These are phyloP conservation scores for Sebastes iracundus DNA, from an alignment of 2,797 vertebrate species.

Conservation along the genomic window DNA sequence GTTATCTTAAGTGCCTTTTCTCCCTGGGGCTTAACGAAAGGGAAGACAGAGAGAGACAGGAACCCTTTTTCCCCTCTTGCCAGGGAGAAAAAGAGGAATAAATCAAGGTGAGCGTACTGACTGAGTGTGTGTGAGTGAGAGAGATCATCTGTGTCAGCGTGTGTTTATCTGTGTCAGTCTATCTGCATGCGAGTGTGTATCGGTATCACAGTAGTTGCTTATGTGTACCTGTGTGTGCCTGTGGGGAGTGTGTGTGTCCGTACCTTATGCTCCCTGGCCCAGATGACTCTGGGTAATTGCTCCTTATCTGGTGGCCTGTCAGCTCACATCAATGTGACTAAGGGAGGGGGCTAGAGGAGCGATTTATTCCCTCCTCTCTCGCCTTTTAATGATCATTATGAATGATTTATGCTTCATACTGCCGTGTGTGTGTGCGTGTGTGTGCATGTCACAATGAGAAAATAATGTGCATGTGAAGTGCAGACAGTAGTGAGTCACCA, in stretches of 20 bases:
- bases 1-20: conserved; percentile 76
- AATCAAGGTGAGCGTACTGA: conserved; percentile 59
- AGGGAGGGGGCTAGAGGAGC: conserved; percentile 34
- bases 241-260: background rate
- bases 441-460: conserved; percentile 17
- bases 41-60: conserved; percentile 49
- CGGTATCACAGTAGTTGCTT: background rate
- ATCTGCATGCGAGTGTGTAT: conserved; percentile 7
- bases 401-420: conserved; percentile 70
- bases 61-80: conserved; percentile 38
- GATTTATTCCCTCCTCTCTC: conserved; percentile 56
- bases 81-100: conserved; percentile 41
- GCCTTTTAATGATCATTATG: conserved; percentile 73
- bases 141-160: conserved; percentile 30
- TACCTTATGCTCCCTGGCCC: conserved; percentile 55
- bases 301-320: conserved; percentile 75
- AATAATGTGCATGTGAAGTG: background rate
- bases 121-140: conserved; percentile 5
- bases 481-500: conserved; percentile 9
- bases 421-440: conserved; percentile 31
- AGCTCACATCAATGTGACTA: conserved; percentile 68
- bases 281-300: conserved; percentile 71
- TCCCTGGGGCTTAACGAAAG: conserved; percentile 60
- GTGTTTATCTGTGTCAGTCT: conserved; percentile 29
- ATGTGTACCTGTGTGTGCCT: background rate